Evolutionary conservation across 2,797 vertebrate genomes (phyloP).

Genomic region (Platalea minor): DNA sequence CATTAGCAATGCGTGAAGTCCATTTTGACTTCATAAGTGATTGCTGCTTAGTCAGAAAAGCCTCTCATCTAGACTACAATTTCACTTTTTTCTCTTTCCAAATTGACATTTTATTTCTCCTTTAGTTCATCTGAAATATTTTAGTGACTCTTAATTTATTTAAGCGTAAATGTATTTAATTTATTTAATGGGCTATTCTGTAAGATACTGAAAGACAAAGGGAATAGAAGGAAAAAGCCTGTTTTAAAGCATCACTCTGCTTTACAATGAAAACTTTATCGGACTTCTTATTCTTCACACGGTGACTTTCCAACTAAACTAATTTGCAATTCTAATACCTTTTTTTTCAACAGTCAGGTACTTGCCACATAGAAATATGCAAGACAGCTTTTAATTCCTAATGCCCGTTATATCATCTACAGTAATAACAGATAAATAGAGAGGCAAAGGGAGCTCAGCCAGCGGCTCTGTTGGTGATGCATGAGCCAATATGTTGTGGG

Average conservation of each 20-base stretch:
- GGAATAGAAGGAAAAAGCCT: background rate
- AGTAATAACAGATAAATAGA: background rate
- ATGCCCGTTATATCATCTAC: background rate
- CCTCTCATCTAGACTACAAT: background rate
- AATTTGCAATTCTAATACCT: background rate
- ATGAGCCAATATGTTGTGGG: background rate
- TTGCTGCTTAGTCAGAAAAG: background rate
- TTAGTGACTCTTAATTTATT: conserved; percentile 21
- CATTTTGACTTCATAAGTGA: background rate
- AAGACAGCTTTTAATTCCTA: conserved; percentile 25
- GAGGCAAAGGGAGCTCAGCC: background rate
- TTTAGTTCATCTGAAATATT: background rate
- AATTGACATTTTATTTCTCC: conserved; percentile 22
- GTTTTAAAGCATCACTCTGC: background rate
- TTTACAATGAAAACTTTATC: conserved; percentile 17
- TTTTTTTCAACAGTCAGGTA: background rate
- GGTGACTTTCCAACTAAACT: background rate
- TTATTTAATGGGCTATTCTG: conserved; percentile 7
- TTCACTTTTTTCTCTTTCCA: background rate
- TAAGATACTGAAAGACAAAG: conserved; percentile 9
- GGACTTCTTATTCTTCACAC: background rate
- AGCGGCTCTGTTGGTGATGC: background rate
- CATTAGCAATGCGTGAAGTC: background rate
- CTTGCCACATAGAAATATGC: background rate
- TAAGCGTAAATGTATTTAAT: background rate